Evolutionary conservation across 2,888 invertebrate genomes (phyloP), one percentile per base, ranked within the genome.

Genomic region (Spialia ferax): DNA sequence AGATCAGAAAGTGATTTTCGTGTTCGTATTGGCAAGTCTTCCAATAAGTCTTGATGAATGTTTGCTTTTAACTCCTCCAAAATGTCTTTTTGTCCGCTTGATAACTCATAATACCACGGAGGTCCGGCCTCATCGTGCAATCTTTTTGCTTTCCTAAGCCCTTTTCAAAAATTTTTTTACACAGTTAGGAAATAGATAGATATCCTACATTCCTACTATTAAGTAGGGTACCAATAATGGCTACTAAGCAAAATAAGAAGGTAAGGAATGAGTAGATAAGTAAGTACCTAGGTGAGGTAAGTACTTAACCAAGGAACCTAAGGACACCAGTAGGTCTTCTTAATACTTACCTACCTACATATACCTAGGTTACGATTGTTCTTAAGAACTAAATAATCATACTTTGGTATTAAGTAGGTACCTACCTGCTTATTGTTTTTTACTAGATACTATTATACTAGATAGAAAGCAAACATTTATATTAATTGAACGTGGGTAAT

Each of bases 11-110:
- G 75, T 5, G 87, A 79, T 56, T 77, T 77, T 22, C 85, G 78
- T 3, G 83, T 84, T 35, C 91, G 82, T 22, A 70, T 75, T 0
- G 93, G 91, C 45, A 87, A 22, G 69, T 89, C 87, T 77, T 92
- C 91, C 11, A 92, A 73, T 48, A 93, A 75, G 71, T 93, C 93
- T 77, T 91, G 87, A 69, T 92, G 89, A 2, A 93, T 91, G 70
- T 80, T 77, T 0, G 42, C 35, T 74, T 82, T 87, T n/a, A 93
- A 72, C 15, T 76, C 70, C 0, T 68, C 65, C 3, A 93, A 75
- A 1, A 87, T 83, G 52, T 82, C 74, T 63, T 79, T 82, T 74
- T 93, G 93, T 10, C 35, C 26, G n/a, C 72, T 80, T 0, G 92
- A 91, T 8, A 92, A 75, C 73, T 92, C 91, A 29, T 74, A 76